Evolutionary conservation across 1,140 invertebrate genomes (phyloP), one percentile per base, ranked within the genome.

Genomic region (Phenacoccus solenopsis): DNA sequence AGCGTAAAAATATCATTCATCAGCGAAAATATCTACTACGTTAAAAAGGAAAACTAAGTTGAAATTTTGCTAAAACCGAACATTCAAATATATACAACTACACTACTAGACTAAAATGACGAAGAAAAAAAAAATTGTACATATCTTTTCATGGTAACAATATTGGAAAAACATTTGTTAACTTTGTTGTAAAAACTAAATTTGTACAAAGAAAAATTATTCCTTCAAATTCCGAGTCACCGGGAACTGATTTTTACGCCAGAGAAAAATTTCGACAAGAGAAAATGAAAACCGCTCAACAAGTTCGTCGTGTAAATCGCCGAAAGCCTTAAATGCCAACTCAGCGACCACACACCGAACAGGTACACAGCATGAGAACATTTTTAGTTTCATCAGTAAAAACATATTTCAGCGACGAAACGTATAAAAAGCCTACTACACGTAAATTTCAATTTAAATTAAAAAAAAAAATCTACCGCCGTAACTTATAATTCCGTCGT

Each of bases 81-180:
- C 38, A 49, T 49, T n/a, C 20, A 49, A 2, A 16, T 49, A 49
- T 49, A 49, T 49, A 49, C 38, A 49, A 49, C 4, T 16, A 49
- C 20, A 49, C 16, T 49, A 49, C 38, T 49, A 13, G 13, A 49
- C 38, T 49, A 49, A 9, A 49, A 4, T 49, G 16, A n/a, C n/a
- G n/a, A 49, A 49, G 20, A 49, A 49, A 32, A 32, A 49, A 9
- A 49, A 16, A 49, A 49, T 49, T 49, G 16, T 49, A 9, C 3
- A 64, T 64, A 25, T 64, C 59, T 25, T 24, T 25, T 64, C 25
- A 64, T 64, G 59, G 59, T 64, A 64, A 64, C 59, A 64, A 64
- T 64, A 64, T 27, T 64, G 59, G 59, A 64, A 25, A 64, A 64
- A 64, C 9, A 25, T 24, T 38, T 38, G 32, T 38, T 38, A 59